These are phyloP conservation scores for Drosophila histrio DNA, from an alignment of 2,888 invertebrate species.

Conservation along the genomic window DNA sequence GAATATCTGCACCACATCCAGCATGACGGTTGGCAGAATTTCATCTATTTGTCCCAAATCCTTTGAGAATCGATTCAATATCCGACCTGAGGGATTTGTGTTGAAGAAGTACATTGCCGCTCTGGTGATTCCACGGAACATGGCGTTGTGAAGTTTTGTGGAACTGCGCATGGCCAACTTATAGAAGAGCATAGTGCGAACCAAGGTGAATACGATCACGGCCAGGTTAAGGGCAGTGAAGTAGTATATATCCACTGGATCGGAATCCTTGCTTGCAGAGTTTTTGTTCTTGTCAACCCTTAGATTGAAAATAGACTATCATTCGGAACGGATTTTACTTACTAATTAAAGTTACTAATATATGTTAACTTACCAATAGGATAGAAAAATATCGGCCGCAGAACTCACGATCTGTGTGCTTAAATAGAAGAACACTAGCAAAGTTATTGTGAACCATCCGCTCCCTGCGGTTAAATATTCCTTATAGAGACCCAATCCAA, in stretches of 20 bases:
- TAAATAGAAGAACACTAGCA: conserved; percentile 87
- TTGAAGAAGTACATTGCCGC: conserved; percentile 95
- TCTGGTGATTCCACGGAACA: conserved; percentile 91
- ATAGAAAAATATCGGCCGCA: conserved; percentile 90
- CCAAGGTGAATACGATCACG: conserved; percentile 81
- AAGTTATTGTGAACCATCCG: conserved; percentile 86
- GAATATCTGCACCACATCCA: conserved; percentile 88
- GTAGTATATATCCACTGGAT: conserved; percentile 83
- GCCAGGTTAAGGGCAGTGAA: conserved; percentile 84
- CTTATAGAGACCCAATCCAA: conserved; percentile 86
- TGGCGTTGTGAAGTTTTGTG: conserved; percentile 90
- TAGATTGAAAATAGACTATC: background rate
- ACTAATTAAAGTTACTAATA: too few relatives aligned
- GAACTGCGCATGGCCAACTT: conserved; percentile 89
- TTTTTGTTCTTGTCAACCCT: conserved; percentile 73
- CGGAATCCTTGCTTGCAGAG: conserved; percentile 25
- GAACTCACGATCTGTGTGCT: conserved; percentile 90
- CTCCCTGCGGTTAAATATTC: conserved; percentile 90
- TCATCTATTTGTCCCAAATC: conserved; percentile 89
- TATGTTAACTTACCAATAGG: conserved; percentile 88
- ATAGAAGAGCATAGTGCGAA: conserved; percentile 85
- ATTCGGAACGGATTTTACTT: too few relatives aligned
- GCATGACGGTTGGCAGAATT: conserved; percentile 82
- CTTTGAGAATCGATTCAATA: conserved; percentile 95
- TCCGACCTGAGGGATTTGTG: conserved; percentile 91